Conservation (phyloP, 2,113 vertebrate species). For the Neotoma lepida region DNA sequence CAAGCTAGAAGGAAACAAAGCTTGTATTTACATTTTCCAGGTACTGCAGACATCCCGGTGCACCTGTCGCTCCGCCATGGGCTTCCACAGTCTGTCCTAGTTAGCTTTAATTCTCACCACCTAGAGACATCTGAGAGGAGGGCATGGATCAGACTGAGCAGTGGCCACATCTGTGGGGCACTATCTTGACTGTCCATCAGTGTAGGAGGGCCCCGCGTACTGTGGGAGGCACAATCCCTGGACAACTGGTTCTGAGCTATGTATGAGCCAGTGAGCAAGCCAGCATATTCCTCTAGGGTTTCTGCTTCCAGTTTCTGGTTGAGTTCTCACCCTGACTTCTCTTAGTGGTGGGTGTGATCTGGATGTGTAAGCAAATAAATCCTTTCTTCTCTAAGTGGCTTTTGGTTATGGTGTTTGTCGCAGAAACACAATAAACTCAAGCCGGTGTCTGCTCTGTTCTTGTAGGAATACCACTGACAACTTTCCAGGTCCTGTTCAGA, state of each 20-base stretch:
- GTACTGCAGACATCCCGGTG: background rate
- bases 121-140: too few relatives aligned
- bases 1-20: constrained; percentile 75
- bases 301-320: background rate
- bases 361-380: background rate
- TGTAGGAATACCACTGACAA: fast-evolving
- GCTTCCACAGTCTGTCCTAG: background rate
- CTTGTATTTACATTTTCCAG: constrained; percentile 60
- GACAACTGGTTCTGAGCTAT: background rate
- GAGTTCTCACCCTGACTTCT: background rate
- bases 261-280: background rate
- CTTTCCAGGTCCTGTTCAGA: background rate
- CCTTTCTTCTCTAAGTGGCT: background rate
- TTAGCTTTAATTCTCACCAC: background rate
- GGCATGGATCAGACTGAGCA: background rate
- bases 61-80: constrained; percentile 22
- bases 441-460: background rate
- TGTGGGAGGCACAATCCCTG: background rate
- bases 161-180: too few relatives aligned
- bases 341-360: background rate
- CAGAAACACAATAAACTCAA: too few relatives aligned
- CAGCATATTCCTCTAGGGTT: too few relatives aligned
- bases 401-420: background rate
- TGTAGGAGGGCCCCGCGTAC: background rate
- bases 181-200: background rate